Base-by-base conservation (phyloP, 2,113 vertebrate species). In the Ceyx margarethae region DNA sequence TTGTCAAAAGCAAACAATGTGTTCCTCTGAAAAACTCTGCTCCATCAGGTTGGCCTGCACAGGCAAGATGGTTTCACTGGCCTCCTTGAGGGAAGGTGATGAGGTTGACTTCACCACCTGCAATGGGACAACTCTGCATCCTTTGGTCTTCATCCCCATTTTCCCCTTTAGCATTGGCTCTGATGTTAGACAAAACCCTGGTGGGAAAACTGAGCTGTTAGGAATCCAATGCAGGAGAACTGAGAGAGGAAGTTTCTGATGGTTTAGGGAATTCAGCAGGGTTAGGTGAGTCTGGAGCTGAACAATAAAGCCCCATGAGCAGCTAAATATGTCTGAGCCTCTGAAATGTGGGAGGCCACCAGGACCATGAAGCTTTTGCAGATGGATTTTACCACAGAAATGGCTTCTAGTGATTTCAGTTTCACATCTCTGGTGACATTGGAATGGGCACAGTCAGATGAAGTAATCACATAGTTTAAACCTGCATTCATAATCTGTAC, bases 341-440 rank as follows among this genome's bases (percentile, higher is more conserved):
- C 57, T 46, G 43, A 15, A 40, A 35, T n/a, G 15, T 40, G 35
- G 13, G 56, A 69, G 61, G 17, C 14, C 60, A 25, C 18, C 75
- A 73, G n/a, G 18, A 56, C 8, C 46, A 5, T 2, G 0, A 1
- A 62, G 64, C 3, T 35, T 58, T 20, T 58, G 28, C 33, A n/a
- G 61, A 50, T 26, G 46, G 42, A 68, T 15, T 60, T 53, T 21
- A 7, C 13, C 21, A 18, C 7, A 51, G 45, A 75, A 85, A n/a
- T 3, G 50, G 13, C 16, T 81, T 57, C 19, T 53, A 16, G 31
- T 37, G 73, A 16, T 51, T 93, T 78, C 58, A 28, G 6, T 33
- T 68, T 68, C 54, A 60, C 45, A 33, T 13, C 78, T 54, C 25
- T 13, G 43, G 42, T 40, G 58, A 73, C 31, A 76, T 6, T 3